Percentiles rank a stretch among this genome's conserved stretches.
Conservation (phyloP, 2,797 vertebrate species). For the Pangasius sanitwongsei region DNA sequence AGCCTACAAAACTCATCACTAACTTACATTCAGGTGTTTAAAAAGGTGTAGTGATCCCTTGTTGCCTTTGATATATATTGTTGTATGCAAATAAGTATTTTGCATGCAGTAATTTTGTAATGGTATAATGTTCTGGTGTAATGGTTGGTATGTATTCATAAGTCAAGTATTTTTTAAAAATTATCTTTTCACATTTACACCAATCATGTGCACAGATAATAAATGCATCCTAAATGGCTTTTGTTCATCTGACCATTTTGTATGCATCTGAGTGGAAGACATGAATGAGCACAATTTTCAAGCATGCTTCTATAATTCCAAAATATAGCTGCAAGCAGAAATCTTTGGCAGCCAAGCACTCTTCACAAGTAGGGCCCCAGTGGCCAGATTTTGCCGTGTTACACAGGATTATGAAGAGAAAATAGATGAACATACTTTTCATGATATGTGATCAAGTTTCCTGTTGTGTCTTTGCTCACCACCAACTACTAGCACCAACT, state of each 20-base stretch:
- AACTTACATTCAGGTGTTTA: slow-evolving; percentile 30
- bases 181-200: slow-evolving; percentile 18
- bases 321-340: neutral
- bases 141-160: slow-evolving; percentile 13
- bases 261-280: neutral
- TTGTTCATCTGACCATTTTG: neutral
- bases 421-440: neutral
- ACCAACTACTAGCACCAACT: neutral
- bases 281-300: neutral
- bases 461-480: neutral
- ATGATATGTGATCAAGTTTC: neutral
- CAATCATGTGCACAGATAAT: slow-evolving; percentile 26
- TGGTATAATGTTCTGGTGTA: slow-evolving; percentile 5
- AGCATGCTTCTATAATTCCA: neutral
- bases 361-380: neutral
- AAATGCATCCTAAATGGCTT: slow-evolving; percentile 17
- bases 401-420: neutral
- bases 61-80: slow-evolving; percentile 45
- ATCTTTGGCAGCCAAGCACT: neutral
- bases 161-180: slow-evolving; percentile 12
- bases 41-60: slow-evolving; percentile 38
- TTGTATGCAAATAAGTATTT: slow-evolving; percentile 42
- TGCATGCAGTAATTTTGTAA: slow-evolving; percentile 46
- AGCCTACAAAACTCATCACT: slow-evolving; percentile 14
- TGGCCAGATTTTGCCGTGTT: neutral